Conservation (phyloP, 2,888 invertebrate species). For the Calephelis perditalis region DNA sequence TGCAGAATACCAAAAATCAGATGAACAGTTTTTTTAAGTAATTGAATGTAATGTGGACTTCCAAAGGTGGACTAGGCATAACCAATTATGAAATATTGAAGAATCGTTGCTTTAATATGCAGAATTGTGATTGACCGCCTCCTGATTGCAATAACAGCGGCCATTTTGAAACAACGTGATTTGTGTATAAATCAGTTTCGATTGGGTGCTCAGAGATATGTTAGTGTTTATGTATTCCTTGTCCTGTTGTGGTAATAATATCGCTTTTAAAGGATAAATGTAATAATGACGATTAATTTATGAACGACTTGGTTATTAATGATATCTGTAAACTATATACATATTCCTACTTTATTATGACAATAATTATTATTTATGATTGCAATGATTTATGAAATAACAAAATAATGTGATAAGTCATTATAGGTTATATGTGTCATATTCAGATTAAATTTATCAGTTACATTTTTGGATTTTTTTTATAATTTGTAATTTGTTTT, state of each 20-base stretch:
- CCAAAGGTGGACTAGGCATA: too few relatives aligned
- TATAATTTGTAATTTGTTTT: too few relatives aligned
- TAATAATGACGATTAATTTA: neutral
- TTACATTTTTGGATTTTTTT: too few relatives aligned
- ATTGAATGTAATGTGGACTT: too few relatives aligned
- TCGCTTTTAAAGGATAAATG: slow-evolving; percentile 3
- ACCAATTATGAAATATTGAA: neutral
- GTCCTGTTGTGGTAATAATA: slow-evolving; percentile 39
- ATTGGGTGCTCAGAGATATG: slow-evolving; percentile 40
- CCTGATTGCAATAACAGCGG: slow-evolving; percentile 42
- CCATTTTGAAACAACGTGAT: slow-evolving; percentile 43
- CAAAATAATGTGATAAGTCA: too few relatives aligned
- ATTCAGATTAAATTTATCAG: too few relatives aligned
- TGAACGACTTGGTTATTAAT: slow-evolving; percentile 14
- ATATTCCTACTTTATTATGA: neutral
- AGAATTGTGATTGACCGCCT: slow-evolving; percentile 25
- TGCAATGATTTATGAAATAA: neutral
- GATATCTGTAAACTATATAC: slow-evolving; percentile 8
- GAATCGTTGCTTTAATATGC: slow-evolving; percentile 4
- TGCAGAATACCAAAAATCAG: neutral
- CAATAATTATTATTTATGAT: neutral
- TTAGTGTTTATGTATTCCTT: slow-evolving; percentile 39
- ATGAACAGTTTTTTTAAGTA: neutral
- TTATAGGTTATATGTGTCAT: too few relatives aligned
- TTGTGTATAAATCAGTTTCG: slow-evolving; percentile 49